Percentiles rank a stretch among this genome's conserved stretches.
Evolutionary conservation across 2,888 invertebrate species (phyloP).

Genomic region (Marasmarcha lunaedactyla): DNA sequence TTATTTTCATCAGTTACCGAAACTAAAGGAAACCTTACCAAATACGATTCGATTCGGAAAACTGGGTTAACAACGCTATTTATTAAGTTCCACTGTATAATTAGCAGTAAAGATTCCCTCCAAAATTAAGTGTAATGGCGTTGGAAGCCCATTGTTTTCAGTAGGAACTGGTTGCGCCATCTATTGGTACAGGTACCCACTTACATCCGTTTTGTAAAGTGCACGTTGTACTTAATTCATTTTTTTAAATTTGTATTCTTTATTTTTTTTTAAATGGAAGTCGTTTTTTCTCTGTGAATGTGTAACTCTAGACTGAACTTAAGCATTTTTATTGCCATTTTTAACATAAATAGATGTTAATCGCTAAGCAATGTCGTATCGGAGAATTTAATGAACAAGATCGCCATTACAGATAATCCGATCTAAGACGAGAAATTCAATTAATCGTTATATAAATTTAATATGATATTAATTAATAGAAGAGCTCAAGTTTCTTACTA

Average conservation of each 20-base stretch:
- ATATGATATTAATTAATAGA: background rate
- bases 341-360: too few relatives aligned
- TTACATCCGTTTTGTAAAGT: too few relatives aligned
- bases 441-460: background rate
- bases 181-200: constrained; percentile 24
- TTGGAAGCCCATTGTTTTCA: constrained; percentile 30
- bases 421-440: background rate
- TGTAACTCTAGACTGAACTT: too few relatives aligned
- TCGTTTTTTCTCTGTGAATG: too few relatives aligned
- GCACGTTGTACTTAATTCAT: too few relatives aligned
- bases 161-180: constrained; percentile 39
- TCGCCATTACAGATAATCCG: too few relatives aligned
- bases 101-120: constrained; percentile 29
- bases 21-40: background rate
- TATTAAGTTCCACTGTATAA: constrained; percentile 32
- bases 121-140: constrained; percentile 19
- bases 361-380: too few relatives aligned
- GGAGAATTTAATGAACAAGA: too few relatives aligned
- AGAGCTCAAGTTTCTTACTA: constrained; percentile 1
- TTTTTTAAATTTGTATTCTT: too few relatives aligned
- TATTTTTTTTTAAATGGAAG: too few relatives aligned
- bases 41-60: constrained; percentile 22
- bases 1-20: constrained; percentile 17
- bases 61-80: constrained; percentile 33
- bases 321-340: too few relatives aligned